Evolutionary conservation across 1,140 invertebrate genomes (phyloP), one percentile per base, ranked within the genome.

Genomic region (Diprion similis): DNA sequence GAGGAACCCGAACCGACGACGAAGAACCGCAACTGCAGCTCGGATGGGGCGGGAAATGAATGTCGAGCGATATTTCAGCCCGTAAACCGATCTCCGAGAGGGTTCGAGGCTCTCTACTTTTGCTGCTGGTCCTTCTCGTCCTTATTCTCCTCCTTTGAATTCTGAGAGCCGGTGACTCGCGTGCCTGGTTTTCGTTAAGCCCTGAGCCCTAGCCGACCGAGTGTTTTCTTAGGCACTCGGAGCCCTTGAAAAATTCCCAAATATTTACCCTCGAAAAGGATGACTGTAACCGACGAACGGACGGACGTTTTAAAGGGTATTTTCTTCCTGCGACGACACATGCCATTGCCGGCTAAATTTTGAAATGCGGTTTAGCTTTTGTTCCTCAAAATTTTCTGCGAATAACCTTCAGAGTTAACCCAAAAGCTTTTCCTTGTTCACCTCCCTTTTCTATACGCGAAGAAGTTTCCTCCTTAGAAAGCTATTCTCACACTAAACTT

Each of bases 141-240:
- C 24, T 37, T 37, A 37, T 37, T 37, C 24, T 37, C 24, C 24
- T 37, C 24, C 24, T 37, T 37, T 37, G 24, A 37, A 59, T 15
- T 4, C 51, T 17, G 51, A 59, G n/a, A 15, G 51, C 0, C 51
- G 24, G 6, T 37, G 24, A 37, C 24, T 37, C 24, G 51, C n/a
- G 51, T 59, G 51, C n/a, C 51, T 59, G 51, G 11, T 59, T 59
- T 59, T 59, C 51, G 51, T 59, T 59, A 59, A 37, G 9, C 51
- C 51, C 51, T 59, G 51, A 48, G 71, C 68, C 72, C 74, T n/a
- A n/a, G n/a, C 73, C 70, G 75, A 76, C 73, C 24, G 84, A 84
- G 81, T 83, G 85, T 86, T 87, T 87, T 82, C 84, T 85, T 81
- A 86, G 82, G 84, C 82, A 83, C 80, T 85, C 78, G 81, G 77